Evolutionary conservation across 1,140 invertebrate species (phyloP).

Genomic region (Hycleus phaleratus): DNA sequence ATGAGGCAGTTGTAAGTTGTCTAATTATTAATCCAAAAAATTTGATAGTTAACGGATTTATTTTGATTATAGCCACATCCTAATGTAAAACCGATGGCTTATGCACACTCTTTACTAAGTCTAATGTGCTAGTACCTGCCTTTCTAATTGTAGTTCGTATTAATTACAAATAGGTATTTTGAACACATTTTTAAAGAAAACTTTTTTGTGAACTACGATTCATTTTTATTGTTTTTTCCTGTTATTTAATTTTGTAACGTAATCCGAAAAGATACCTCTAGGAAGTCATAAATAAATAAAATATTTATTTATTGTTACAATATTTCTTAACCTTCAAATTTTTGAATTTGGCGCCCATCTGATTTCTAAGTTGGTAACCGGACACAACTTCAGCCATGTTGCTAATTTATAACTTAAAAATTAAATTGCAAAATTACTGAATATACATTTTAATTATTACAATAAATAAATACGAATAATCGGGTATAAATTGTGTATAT

Average conservation of each 20-base stretch:
- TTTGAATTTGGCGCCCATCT: too few relatives aligned
- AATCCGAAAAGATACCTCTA: conserved; percentile 13
- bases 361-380: too few relatives aligned
- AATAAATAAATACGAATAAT: too few relatives aligned
- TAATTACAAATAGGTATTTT: conserved; percentile 8
- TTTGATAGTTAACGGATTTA: neutral
- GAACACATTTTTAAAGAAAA: conserved; percentile 6
- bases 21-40: neutral
- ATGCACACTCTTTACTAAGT: conserved; percentile 70
- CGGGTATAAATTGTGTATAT: too few relatives aligned
- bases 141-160: conserved; percentile 25
- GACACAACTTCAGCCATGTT: too few relatives aligned
- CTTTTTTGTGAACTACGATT: conserved; percentile 2
- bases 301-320: conserved; percentile 10
- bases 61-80: conserved; percentile 72
- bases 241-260: conserved; percentile 15
- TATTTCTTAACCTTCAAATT: too few relatives aligned
- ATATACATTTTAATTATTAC: too few relatives aligned
- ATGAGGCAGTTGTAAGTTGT: conserved; percentile 83
- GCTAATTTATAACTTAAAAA: too few relatives aligned
- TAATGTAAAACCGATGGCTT: conserved; percentile 94
- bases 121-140: conserved; percentile 50
- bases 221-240: conserved; percentile 11
- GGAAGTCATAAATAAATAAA: conserved; percentile 9
- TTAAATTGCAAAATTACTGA: too few relatives aligned